Evolutionary conservation across 2,888 invertebrate genomes (phyloP), one percentile per base, ranked within the genome.

Genomic region (Rosalia funebris): DNA sequence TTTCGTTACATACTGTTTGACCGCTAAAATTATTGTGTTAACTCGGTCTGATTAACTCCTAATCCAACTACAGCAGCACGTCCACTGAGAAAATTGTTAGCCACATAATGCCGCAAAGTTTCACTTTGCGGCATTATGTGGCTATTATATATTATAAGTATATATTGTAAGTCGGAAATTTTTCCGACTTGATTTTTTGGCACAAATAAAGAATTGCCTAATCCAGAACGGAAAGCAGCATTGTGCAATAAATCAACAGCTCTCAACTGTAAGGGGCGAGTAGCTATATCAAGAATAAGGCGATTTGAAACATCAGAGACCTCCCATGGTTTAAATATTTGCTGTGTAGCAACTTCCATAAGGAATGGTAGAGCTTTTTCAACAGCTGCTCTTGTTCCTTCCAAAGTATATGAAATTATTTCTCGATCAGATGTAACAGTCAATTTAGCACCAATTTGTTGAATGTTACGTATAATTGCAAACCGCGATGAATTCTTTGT

Each of bases 261-360:
- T 56, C 89, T 87, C 47, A 87, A 85, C 91, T 92, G 88, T 71
- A 88, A 87, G 34, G 90, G 83, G 3, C 91, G 81, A 1, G 86
- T 81, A 50, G 88, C 87, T 65, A 93, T 80, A 75, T 95, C 93
- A 55, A 88, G 86, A 69, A 87, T 85, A 45, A 94, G 74, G 37
- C 91, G 86, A n/a, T 87, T 84, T n/a, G 83, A 67, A 69, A 88
- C 86, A 75, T 95, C 96, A 2, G 83, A 79, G 17, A 98, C 61
- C 81, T 98, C 97, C 98, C 98, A 98, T 1, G 93, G 93, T 76
- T 91, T 92, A 82, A 96, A 96, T 47, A 86, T 87, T 66, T 93
- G 95, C 70, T 88, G 85, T 2, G 90, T 87, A 7, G 91, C 85
- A 50, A 90, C 84, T 75, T 89, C 88, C 70, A 86, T 87, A 69